Evolutionary conservation across 2,888 invertebrate species (phyloP), one percentile per base, ranked within the genome.

Genomic region (Yponomeuta malinellus): DNA sequence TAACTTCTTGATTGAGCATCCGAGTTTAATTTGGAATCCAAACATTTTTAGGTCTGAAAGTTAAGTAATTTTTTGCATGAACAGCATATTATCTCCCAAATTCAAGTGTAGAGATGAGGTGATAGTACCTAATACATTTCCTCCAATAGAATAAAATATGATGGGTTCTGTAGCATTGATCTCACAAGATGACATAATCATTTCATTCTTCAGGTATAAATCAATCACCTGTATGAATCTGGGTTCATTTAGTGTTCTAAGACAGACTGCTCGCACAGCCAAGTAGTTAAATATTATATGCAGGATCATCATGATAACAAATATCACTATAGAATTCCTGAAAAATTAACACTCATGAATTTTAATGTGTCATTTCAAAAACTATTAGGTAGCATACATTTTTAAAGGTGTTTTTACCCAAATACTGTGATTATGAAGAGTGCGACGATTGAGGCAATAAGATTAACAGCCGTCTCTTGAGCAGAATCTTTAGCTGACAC

Each of bases 401-500:
- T 33, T 33, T 33, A 33, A 2, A 43, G 43, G 43, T 43, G 43
- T 43, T 82, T 79, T 93, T 91, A 86, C 93, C 94, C 76, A 95
- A 94, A 74, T 90, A 78, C 8, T 9, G 95, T 95, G 65, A 98
- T 91, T 71, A 98, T 86, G 64, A 95, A 86, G 69, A 98, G 93
- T 71, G 97, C 97, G 71, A 95, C 85, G 69, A 98, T 82, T 10
- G 98, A 96, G 10, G 97, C 98, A 63, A 96, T 85, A 67, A 99
- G 92, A 90, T 99, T 99, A 15, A 99, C 98, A 75, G 98, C 94
- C 0, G 98, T 99, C 86, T 99, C 99, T 91, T 68, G 99, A 73
- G 98, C 98, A 8, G 98, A 96, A 84, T 99, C 99, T 89, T 99
- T 99, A 0, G 98, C 97, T 0, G 96, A 94, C 9, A 96, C 98